phyloP scores from a whole-genome alignment of 2,888 invertebrate genomes.

The Drosophila yooni region DNA sequence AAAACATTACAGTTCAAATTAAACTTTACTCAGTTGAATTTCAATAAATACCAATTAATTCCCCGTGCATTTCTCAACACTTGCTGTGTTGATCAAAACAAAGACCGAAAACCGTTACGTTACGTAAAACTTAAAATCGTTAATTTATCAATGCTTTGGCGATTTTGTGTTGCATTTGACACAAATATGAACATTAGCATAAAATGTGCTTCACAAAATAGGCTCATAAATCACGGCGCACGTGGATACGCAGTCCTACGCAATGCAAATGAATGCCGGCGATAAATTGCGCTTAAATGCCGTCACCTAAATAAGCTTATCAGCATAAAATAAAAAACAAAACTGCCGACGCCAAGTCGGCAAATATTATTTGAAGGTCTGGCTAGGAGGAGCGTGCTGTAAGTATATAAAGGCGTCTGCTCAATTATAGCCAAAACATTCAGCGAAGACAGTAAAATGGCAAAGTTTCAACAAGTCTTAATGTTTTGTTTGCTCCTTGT shows the following conservation, averaged over 20 bases:
- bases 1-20: not conserved
- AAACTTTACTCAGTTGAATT: not conserved
- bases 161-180: constrained; percentile 34
- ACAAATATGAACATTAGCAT: constrained; percentile 54
- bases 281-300: constrained; percentile 43
- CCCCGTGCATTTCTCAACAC: constrained; percentile 31
- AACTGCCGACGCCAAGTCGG: constrained; percentile 47
- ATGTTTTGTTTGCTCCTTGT: constrained; percentile 22
- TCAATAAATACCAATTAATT: constrained; percentile 2
- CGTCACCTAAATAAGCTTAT: constrained; percentile 47
- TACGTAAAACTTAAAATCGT: constrained; percentile 1
- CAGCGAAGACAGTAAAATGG: constrained; percentile 39
- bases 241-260: constrained; percentile 44
- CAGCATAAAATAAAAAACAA: constrained; percentile 36
- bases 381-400: constrained; percentile 35
- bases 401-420: constrained; percentile 29
- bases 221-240: constrained; percentile 61
- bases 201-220: constrained; percentile 36
- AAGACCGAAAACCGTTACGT: constrained; percentile 17
- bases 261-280: constrained; percentile 58
- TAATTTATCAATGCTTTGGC: constrained; percentile 6
- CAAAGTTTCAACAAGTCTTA: constrained; percentile 27
- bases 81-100: constrained; percentile 21
- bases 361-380: constrained; percentile 54
- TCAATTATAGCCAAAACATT: constrained; percentile 30